Base-by-base conservation (phyloP, 2,113 vertebrate species). In the Chascanopsetta lugubris region DNA sequence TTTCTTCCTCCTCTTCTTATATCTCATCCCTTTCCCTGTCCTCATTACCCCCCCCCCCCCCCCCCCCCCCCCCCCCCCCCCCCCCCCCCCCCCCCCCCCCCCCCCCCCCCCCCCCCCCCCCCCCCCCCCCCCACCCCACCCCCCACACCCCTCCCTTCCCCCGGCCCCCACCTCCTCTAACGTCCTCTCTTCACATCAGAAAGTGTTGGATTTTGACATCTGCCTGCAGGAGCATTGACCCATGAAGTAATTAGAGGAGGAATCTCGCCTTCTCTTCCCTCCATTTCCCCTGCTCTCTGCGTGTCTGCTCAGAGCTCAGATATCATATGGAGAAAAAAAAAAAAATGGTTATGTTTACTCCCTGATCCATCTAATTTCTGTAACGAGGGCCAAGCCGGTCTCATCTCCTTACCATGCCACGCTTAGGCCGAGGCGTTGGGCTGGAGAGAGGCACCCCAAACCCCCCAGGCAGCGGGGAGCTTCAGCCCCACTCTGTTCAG, bases 281-380 rank as follows among this genome's bases (percentile, higher is more conserved):
- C 67, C 87, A 87, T 89, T 85, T 79, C 79, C 83, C 57, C 74
- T 34, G 83, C 88, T 88, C n/a, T n/a, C n/a, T n/a, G 81, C 84
- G 61, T 87, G 69, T 78, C 83, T 85, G 90, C 89, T 92, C 87
- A 80, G 88, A 91, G 92, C 83, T 83, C 77, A 15, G 80, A 90
- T 88, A 93, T 93, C 93, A 94, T 93, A 94, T 95, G 15, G 6
- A 38, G 15, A 94, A 97, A 38, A 17, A 38, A 36, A 94, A 97
- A 96, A 87, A 96, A 93, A 90, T 91, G 90, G 91, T 92, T 94
- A 93, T 96, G 93, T 97, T 96, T 95, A 95, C 93, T 95, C 95
- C 95, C 94, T 95, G 93, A 94, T 96, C 94, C 93, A 88, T 94
- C 93, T 95, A 94, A 96, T 96, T 96, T 96, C 91, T 93, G 94